phyloP scores from a whole-genome alignment of 2,888 invertebrate genomes.

The Tenthredo notha region DNA sequence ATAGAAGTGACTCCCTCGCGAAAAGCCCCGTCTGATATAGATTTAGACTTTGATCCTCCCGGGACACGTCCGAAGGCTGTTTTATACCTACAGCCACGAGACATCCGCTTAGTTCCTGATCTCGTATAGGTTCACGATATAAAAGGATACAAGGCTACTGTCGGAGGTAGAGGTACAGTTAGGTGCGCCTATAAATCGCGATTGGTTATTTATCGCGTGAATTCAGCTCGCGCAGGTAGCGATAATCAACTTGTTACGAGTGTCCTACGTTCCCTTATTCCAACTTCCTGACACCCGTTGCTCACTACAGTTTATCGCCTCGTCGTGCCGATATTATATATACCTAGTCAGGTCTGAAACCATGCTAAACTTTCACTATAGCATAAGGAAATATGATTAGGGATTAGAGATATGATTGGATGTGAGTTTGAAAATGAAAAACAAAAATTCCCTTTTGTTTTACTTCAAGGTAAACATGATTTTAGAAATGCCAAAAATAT shows the following conservation, averaged over 20 bases:
- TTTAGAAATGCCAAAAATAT: too few relatives aligned
- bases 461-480: too few relatives aligned
- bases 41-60: slow-evolving; percentile 22
- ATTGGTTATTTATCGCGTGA: slow-evolving; percentile 45
- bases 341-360: background rate
- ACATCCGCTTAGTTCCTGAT: slow-evolving; percentile 1
- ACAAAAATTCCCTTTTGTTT: too few relatives aligned
- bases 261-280: background rate
- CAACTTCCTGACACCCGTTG: background rate
- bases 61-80: background rate
- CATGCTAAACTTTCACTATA: background rate
- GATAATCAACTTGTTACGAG: slow-evolving; percentile 43
- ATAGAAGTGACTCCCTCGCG: background rate
- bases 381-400: background rate
- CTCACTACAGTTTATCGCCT: slow-evolving; percentile 4
- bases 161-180: slow-evolving; percentile 6
- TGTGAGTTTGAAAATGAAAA: too few relatives aligned
- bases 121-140: background rate
- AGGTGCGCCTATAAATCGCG: slow-evolving; percentile 38
- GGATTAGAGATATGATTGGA: too few relatives aligned
- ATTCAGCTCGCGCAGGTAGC: background rate
- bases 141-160: background rate
- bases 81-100: slow-evolving; percentile 29
- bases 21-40: background rate
- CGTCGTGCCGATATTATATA: background rate